A percentile compares a stretch with the other conserved stretches of the same genome.
These are phyloP conservation scores for Daphoenositta chrysoptera DNA, from an alignment of 2,113 vertebrate species.

Conservation along the genomic window DNA sequence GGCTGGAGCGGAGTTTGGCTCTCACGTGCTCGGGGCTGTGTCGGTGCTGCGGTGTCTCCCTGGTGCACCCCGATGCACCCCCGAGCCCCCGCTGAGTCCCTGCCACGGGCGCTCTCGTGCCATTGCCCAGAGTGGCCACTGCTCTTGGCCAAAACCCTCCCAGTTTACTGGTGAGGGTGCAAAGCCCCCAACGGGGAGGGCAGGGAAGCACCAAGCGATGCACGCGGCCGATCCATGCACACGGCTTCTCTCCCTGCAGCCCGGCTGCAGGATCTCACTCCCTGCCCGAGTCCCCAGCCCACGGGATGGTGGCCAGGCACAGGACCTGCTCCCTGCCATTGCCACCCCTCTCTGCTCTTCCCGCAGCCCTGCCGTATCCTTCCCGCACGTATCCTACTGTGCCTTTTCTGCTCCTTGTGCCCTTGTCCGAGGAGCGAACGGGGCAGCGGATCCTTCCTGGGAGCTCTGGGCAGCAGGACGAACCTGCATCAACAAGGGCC, in stretches of 20 bases:
- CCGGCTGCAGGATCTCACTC: not conserved
- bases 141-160: not conserved
- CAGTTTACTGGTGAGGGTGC: not conserved
- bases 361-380: not conserved
- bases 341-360: not conserved
- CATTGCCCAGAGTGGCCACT: accelerated
- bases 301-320: accelerated
- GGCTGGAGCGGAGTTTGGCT: not conserved
- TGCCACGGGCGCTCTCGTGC: accelerated
- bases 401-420: not conserved
- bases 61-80: accelerated
- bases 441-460: not conserved
- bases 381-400: accelerated
- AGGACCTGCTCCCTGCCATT: not conserved
- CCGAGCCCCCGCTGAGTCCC: accelerated
- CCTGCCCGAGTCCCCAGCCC: accelerated
- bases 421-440: not conserved
- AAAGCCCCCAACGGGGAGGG: accelerated
- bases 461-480: not conserved
- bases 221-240: accelerated
- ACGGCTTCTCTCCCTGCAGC: not conserved
- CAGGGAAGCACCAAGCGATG: not conserved
- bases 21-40: not conserved
- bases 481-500: not conserved
- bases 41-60: not conserved